Base-by-base conservation (phyloP, 1,140 invertebrate genomes). In the Ditylenchus dipsaci region DNA sequence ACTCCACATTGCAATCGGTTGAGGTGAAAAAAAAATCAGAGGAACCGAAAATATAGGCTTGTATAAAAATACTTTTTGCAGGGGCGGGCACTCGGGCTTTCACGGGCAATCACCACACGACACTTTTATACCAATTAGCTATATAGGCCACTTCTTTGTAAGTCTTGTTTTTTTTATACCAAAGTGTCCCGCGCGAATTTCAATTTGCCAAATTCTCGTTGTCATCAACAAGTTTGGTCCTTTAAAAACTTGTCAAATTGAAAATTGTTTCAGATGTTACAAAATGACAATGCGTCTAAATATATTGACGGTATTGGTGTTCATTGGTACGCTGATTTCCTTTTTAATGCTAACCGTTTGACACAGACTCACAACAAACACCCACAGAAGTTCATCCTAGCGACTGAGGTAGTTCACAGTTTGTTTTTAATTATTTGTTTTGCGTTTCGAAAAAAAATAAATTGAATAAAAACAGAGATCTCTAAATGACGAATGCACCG, bases 241-340 rank as follows among this genome's bases (percentile, higher is more conserved):
- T n/a, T n/a, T n/a, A n/a, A n/a, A n/a, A n/a, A n/a, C 47, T 63
- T 63, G 38, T 1, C 17, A 13, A 63, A 19, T 29, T 60, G 19
- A 65, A 19, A 26, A 19, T n/a, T 65, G 63, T 64, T 75, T 9
- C 26, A 87, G 88, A 76, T 89, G 1, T 74, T 86, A 0, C 71
- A 79, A n/a, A 84, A 88, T 63, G 80, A 84, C 0, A 76, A 85
- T 57, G 86, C 88, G 0, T 77, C 86, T 29, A 78, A 88, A n/a
- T 93, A 90, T 81, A 84, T 91, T n/a, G 87, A 89, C 78, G 91
- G 91, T n/a, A 85, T 92, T 3, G 91, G 86, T 0, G 86, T 91
- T 1, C 91, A 93, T 81, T 93, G 89, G 89, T 93, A 88, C 74
- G 23, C 26, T 29, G 63, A 68, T 65, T 68, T 65, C 26, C 13